Evolutionary conservation across 1,140 invertebrate species (phyloP).

Genomic region (Phortica variegata): DNA sequence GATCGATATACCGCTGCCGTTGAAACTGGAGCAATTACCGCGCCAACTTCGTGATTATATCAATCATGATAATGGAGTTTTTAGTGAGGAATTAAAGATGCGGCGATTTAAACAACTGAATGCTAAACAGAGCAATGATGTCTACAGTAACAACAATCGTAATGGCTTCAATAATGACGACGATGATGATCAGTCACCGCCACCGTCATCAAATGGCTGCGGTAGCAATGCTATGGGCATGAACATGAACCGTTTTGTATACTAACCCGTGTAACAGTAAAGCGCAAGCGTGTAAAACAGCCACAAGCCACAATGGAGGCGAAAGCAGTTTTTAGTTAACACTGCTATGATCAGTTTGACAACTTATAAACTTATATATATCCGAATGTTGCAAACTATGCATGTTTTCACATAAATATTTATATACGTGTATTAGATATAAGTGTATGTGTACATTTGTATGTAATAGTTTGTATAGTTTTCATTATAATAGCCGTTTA

Average conservation of each 20-base stretch:
- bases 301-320: too few species aligned
- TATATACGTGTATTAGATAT: too few species aligned
- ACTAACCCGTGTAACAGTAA: conserved; percentile 5
- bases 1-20: conserved; percentile 27
- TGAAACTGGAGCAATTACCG: conserved; percentile 43
- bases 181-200: conserved; percentile 40
- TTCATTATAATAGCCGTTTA: too few species aligned
- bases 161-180: conserved; percentile 30
- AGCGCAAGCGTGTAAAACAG: neutral
- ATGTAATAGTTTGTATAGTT: too few species aligned
- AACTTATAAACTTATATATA: too few species aligned
- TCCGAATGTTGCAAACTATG: too few species aligned
- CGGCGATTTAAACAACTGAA: conserved; percentile 30
- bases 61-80: conserved; percentile 41
- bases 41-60: conserved; percentile 39
- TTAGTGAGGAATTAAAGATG: conserved; percentile 35
- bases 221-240: conserved; percentile 44
- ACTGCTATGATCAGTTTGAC: too few species aligned
- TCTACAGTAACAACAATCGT: conserved; percentile 16
- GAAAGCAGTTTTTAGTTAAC: too few species aligned
- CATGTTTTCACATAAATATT: too few species aligned
- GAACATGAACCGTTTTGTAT: conserved; percentile 51
- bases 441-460: too few species aligned
- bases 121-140: conserved; percentile 14
- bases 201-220: conserved; percentile 44